These are phyloP conservation scores for Acanthis flammea DNA, from an alignment of 2,797 vertebrate genomes.

Conservation along the genomic window DNA sequence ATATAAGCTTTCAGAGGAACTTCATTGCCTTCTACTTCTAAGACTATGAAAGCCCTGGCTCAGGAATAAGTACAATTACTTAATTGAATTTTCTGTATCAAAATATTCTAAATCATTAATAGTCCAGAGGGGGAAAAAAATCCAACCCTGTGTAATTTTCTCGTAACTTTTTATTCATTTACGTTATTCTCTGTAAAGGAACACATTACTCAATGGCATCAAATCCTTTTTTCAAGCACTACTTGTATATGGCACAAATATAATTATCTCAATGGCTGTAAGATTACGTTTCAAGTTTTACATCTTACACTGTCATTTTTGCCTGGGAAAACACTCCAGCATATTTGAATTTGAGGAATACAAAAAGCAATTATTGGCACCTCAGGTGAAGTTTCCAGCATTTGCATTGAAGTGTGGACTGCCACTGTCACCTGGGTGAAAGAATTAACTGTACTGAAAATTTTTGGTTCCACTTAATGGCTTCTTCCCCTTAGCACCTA, in stretches of 20 bases:
- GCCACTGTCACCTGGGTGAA: not conserved
- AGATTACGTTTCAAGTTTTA: not conserved
- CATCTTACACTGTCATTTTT: not conserved
- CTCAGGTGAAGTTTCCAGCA: not conserved
- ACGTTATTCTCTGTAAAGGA: not conserved
- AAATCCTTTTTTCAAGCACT: conserved; percentile 11
- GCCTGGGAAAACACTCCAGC: not conserved
- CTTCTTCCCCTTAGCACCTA: not conserved
- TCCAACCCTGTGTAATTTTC: not conserved
- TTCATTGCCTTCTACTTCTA: not conserved
- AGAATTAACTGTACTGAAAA: not conserved
- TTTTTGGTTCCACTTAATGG: not conserved
- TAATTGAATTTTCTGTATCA: not conserved
- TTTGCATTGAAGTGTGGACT: not conserved
- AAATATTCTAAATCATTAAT: conserved; percentile 12
- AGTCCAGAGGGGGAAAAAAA: not conserved
- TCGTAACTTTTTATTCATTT: not conserved
- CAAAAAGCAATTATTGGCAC: not conserved
- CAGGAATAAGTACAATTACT: not conserved
- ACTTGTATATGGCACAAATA: not conserved
- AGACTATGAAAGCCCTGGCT: conserved; percentile 6
- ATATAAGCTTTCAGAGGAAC: not conserved
- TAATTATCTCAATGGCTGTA: not conserved
- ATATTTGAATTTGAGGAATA: not conserved
- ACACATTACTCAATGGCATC: not conserved